These are phyloP conservation scores for Octomys mimax DNA, from an alignment of 2,797 vertebrate species.

Conservation along the genomic window DNA sequence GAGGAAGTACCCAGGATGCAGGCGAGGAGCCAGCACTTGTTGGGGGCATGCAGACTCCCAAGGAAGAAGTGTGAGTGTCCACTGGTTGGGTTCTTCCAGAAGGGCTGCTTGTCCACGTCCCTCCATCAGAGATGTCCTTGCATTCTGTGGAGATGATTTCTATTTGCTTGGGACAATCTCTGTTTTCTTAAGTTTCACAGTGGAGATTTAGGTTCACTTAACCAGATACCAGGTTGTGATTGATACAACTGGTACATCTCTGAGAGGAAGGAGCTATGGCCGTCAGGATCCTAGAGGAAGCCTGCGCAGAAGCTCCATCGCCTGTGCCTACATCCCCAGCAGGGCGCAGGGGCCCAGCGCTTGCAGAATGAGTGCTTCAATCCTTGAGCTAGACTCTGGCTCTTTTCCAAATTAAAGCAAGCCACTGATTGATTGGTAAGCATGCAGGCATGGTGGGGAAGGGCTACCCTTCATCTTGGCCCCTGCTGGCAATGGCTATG, in stretches of 20 bases:
- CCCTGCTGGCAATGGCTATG: conserved; percentile 5
- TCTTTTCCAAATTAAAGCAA: not conserved
- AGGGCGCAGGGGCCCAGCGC: not conserved
- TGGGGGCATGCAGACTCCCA: not conserved
- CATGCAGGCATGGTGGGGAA: not conserved
- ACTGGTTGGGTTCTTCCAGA: not conserved
- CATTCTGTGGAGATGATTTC: not conserved
- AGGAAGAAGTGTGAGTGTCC: not conserved
- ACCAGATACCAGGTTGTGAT: not conserved
- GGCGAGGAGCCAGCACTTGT: rapidly evolving
- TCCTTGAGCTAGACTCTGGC: not conserved
- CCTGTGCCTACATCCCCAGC: not conserved
- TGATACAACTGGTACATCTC: not conserved
- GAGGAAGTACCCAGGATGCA: rapidly evolving
- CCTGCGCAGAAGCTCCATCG: not conserved
- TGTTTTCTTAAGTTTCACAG: not conserved
- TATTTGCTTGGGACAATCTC: not conserved
- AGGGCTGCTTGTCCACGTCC: not conserved
- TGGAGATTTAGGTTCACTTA: not conserved
- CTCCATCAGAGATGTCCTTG: not conserved
- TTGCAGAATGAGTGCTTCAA: not conserved
- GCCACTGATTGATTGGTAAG: conserved; percentile 73
- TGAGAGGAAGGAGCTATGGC: not conserved
- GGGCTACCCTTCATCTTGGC: conserved; percentile 72
- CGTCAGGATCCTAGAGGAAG: not conserved